These are phyloP conservation scores for Carassius gibelio DNA, from an alignment of 2,113 vertebrate genomes.

Conservation along the genomic window DNA sequence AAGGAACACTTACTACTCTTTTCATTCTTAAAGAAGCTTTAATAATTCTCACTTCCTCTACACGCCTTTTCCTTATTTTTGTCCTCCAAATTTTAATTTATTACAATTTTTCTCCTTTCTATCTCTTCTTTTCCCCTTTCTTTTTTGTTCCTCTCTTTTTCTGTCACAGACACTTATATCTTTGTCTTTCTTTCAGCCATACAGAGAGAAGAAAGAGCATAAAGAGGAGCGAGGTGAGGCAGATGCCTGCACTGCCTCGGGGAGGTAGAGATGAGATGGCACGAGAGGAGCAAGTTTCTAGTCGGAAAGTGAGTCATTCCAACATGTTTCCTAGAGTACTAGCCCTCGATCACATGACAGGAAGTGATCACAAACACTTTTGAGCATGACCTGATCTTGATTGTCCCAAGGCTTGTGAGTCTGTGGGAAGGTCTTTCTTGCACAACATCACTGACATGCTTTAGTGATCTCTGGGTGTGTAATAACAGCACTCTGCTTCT, in stretches of 20 bases:
- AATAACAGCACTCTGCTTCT: background rate
- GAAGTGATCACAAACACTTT: background rate
- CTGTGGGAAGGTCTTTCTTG: background rate
- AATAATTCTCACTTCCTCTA: background rate
- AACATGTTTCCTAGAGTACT: background rate
- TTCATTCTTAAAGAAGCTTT: background rate
- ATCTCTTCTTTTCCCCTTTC: background rate
- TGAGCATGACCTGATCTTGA: background rate
- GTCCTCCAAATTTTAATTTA: background rate
- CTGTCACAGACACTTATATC: constrained; percentile 20
- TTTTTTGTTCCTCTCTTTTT: constrained; percentile 2
- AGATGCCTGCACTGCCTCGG: constrained; percentile 89
- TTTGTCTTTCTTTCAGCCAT: constrained; percentile 75
- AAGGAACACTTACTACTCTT: background rate
- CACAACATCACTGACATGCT: background rate
- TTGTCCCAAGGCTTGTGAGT: background rate
- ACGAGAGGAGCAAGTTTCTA: constrained; percentile 90
- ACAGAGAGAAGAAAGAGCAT: constrained; percentile 91
- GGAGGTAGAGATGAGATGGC: constrained; percentile 81
- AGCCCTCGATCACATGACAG: background rate
- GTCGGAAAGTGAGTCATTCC: constrained; percentile 81
- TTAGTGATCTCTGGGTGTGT: background rate
- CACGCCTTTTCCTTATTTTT: background rate
- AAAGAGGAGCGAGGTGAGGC: constrained; percentile 85
- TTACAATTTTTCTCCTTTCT: background rate